Percentiles rank a stretch among this genome's conserved stretches.
phyloP scores from a whole-genome alignment of 2,113 vertebrate genomes.

The Nicator chloris region DNA sequence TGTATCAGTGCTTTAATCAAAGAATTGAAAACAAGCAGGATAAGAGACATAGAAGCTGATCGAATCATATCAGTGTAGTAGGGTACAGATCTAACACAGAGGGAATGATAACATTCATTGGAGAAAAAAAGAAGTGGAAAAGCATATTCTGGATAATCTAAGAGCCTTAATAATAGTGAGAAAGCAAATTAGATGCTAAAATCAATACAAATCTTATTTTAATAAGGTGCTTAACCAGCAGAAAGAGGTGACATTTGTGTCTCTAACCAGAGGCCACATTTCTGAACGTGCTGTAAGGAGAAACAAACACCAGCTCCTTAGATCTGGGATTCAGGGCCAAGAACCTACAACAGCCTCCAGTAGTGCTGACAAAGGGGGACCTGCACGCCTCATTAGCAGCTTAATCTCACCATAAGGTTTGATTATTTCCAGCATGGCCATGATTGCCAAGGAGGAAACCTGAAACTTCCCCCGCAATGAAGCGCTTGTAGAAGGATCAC shows the following conservation, averaged over 20 bases:
- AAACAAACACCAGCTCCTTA: conserved; percentile 21
- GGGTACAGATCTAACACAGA: neutral
- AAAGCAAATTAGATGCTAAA: neutral
- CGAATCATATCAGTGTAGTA: neutral
- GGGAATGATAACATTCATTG: neutral
- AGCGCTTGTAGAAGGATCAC: neutral
- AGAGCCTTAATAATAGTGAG: neutral
- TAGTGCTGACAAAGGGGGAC: conserved; percentile 32
- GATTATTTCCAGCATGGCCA: neutral
- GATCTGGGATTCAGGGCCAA: conserved; percentile 22
- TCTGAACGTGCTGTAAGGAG: neutral
- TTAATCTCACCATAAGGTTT: conserved; percentile 34
- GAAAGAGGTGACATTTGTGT: neutral
- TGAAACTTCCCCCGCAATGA: neutral
- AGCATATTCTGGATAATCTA: neutral
- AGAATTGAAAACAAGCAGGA: neutral
- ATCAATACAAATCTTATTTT: neutral
- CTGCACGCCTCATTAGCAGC: conserved; percentile 36
- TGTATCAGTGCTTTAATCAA: neutral
- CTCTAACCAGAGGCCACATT: neutral
- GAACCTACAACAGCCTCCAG: neutral
- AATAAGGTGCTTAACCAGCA: neutral
- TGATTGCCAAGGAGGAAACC: neutral
- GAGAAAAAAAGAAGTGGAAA: neutral
- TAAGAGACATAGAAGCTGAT: neutral